Evolutionary conservation across 1,140 invertebrate genomes (phyloP).

Genomic region (Solenopsis fugax): DNA sequence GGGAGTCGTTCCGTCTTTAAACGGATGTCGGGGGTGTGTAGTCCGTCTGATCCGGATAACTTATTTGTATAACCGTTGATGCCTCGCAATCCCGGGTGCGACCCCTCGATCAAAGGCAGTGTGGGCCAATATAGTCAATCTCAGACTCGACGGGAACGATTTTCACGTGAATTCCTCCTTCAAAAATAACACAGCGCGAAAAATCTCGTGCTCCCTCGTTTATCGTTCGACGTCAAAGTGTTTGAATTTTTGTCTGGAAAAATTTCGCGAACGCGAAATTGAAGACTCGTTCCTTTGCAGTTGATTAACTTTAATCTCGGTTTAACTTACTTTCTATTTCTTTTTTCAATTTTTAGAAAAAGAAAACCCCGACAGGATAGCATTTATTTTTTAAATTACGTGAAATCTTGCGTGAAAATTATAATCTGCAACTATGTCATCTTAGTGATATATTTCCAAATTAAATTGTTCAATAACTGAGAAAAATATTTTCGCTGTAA

Average conservation of each 20-base stretch:
- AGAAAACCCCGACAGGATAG: no score
- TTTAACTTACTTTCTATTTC: no score
- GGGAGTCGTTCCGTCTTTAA: background rate
- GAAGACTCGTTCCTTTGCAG: no score
- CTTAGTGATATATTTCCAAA: no score
- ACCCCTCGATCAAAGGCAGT: conserved; percentile 82
- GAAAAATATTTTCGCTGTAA: no score
- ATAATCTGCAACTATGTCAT: no score
- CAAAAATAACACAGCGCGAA: background rate
- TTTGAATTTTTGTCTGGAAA: background rate
- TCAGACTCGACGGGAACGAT: conserved; percentile 62
- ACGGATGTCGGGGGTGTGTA: background rate
- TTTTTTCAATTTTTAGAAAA: no score
- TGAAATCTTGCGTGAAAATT: no score
- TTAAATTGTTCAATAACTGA: no score
- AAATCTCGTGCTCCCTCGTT: background rate
- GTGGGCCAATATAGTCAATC: conserved; percentile 70
- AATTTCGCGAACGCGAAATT: background rate
- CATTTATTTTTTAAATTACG: no score
- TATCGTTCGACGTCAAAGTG: background rate
- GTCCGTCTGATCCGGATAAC: conserved; percentile 22
- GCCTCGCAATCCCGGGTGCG: conserved; percentile 26
- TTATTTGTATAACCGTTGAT: conserved; percentile 14
- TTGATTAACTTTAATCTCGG: no score
- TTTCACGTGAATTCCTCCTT: background rate